Base-by-base conservation (phyloP, 2,113 vertebrate species). In the Colossoma macropomum region DNA sequence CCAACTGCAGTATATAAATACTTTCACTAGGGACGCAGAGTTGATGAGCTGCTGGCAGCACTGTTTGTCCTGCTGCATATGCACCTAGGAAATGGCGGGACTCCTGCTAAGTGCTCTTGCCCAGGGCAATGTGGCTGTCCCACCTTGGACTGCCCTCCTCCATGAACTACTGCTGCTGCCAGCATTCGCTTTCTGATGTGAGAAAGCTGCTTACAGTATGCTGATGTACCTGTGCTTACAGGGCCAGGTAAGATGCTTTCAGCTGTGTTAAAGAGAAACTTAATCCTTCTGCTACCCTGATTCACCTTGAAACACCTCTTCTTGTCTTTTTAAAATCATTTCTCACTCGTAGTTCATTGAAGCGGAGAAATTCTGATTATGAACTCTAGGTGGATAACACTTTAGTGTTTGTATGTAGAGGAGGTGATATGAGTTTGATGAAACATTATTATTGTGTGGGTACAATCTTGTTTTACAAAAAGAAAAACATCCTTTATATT, bases 1-100 rank as follows among this genome's bases (percentile, higher is more conserved):
- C 56, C 50, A 75, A 48, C 32, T 62, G 60, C 78, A 87, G 82
- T 11, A 38, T 70, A 83, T 83, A 77, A 83, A 83, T 83, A 70
- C 75, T 77, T 83, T 77, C 66, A 38, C 73, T 38, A 60, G 48
- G 56, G 66, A 81, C 79, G 63, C 56, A 11, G 68, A 11, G 50
- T 45, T 50, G 63, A 68, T 48, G 77, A 80, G 75, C 34, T 28
- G 45, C 50, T 59, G 75, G 9, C 54, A 69, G 85, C 74, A 52
- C 48, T 75, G 68, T 52, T 66, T 76, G 86, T 79, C 76, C 75
- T 72, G 23, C 65, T 81, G 62, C 48, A 77, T 77, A 80, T 75
- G 6, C 65, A 71, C 16, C 27, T 56, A 30, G 60, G 32, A 59
- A 68, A 27, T 79, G 50, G 34, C 50, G 80, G 54, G 25, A 41